phyloP scores from a whole-genome alignment of 2,888 invertebrate genomes.

The Eutolmus rufibarbis region DNA sequence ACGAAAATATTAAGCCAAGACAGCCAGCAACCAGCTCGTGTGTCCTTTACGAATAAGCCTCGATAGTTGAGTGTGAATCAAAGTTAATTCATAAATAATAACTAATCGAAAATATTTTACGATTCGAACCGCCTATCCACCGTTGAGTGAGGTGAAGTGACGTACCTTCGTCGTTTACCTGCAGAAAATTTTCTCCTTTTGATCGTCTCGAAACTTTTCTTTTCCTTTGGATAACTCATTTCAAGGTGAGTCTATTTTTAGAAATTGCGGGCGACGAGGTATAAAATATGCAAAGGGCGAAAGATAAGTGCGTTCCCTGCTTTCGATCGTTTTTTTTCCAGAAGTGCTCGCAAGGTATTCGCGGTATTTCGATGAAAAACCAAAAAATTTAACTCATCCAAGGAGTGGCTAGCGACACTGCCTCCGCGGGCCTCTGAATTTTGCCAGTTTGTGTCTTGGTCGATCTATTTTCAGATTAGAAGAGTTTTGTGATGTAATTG shows the following conservation, averaged over 20 bases:
- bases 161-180: not conserved
- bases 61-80: slow-evolving; percentile 24
- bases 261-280: slow-evolving; percentile 43
- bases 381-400: not conserved
- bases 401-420: not conserved
- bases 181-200: slow-evolving; percentile 36
- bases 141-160: slow-evolving; percentile 22
- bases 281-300: slow-evolving; percentile 16
- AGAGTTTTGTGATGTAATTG: slow-evolving; percentile 39
- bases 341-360: not conserved
- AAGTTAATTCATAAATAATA: slow-evolving; percentile 1
- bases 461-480: slow-evolving; percentile 40
- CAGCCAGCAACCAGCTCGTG: not conserved
- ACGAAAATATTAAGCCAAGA: slow-evolving; percentile 27
- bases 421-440: not conserved
- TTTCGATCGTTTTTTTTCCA: not conserved
- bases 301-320: not conserved
- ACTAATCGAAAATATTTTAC: slow-evolving; percentile 18
- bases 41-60: slow-evolving; percentile 44
- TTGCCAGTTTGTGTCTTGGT: slow-evolving; percentile 19
- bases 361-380: not conserved
- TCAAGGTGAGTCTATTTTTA: slow-evolving; percentile 64
- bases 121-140: slow-evolving; percentile 45
- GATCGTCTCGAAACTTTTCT: slow-evolving; percentile 19
- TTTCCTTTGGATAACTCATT: slow-evolving; percentile 56